Conservation (phyloP, 2,113 vertebrate species). For the Lampris incognitus region DNA sequence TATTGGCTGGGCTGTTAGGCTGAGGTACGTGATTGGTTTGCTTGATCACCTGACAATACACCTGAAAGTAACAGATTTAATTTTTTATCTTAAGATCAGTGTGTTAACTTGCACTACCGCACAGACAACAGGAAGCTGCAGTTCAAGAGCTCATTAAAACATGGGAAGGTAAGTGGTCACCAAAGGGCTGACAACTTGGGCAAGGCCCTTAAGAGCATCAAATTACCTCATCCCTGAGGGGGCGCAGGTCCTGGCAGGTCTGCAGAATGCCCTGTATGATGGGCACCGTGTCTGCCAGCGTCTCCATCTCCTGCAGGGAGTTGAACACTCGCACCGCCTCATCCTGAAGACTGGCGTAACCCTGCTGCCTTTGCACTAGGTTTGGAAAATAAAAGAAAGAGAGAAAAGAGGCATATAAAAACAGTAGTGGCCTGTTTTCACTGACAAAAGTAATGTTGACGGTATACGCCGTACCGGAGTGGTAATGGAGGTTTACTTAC, state of each 20-base stretch:
- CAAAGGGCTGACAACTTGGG: background rate
- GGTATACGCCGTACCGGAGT: background rate
- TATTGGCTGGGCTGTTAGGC: slow-evolving; percentile 88
- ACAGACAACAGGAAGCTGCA: too few species aligned
- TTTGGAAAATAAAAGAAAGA: background rate
- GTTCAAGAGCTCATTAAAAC: too few species aligned
- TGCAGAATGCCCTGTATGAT: slow-evolving; percentile 95
- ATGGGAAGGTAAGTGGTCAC: too few species aligned
- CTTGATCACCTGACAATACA: slow-evolving; percentile 95
- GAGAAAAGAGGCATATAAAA: background rate
- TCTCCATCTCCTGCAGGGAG: slow-evolving; percentile 94
- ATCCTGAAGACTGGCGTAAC: slow-evolving; percentile 92
- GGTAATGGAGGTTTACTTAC: slow-evolving; percentile 76
- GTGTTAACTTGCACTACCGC: too few species aligned
- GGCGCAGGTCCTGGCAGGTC: slow-evolving; percentile 92
- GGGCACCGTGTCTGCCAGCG: slow-evolving; percentile 89
- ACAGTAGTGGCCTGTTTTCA: background rate
- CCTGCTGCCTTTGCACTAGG: slow-evolving; percentile 89
- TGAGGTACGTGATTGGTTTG: slow-evolving; percentile 95
- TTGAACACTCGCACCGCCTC: slow-evolving; percentile 94
- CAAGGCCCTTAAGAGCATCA: background rate
- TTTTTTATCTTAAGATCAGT: too few species aligned
- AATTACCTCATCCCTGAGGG: slow-evolving; percentile 87
- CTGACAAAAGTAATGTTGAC: too few species aligned
- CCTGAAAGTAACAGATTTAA: slow-evolving; percentile 54